Conservation (phyloP, 37 sponge, comb jelly and placozoan genomes). For the Oscarella lobularis region DNA sequence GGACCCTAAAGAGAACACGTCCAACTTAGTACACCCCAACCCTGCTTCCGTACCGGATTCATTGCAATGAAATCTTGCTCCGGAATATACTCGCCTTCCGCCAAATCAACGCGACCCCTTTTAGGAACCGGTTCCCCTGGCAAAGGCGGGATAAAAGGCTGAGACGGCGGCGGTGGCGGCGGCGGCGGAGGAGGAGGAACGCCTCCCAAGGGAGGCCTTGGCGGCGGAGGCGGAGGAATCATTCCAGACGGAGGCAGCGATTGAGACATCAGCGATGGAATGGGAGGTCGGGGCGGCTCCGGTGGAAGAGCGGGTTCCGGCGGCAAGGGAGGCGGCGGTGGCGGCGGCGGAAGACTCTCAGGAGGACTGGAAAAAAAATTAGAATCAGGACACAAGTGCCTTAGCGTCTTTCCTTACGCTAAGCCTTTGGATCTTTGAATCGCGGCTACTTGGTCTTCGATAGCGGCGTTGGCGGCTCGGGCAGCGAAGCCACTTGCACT, state of each 20-base stretch:
- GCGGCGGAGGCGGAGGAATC: conserved; percentile 7
- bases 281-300: background rate
- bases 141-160: conserved; percentile 4
- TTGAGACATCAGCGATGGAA: conserved; percentile 6
- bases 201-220: background rate
- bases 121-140: conserved; percentile 14
- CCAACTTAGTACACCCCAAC: background rate
- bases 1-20: conserved; percentile 39
- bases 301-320: conserved; percentile 5
- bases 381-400: background rate
- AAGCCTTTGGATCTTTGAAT: no score
- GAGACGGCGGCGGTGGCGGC: conserved; percentile 11
- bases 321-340: conserved; percentile 8
- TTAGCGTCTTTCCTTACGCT: background rate
- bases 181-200: no score
- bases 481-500: no score
- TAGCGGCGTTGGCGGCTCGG: no score
- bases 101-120: conserved; percentile 20
- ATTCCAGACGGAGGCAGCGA: conserved; percentile 1
- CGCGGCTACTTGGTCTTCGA: no score
- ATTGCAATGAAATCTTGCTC: conserved; percentile 51
- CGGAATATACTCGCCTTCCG: conserved; percentile 32
- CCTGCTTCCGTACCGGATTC: conserved; percentile 72
- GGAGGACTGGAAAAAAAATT: background rate
- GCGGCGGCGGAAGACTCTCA: background rate